Evolutionary conservation across 2,113 vertebrate genomes (phyloP).

Genomic region (Ceuthmochares aereus): DNA sequence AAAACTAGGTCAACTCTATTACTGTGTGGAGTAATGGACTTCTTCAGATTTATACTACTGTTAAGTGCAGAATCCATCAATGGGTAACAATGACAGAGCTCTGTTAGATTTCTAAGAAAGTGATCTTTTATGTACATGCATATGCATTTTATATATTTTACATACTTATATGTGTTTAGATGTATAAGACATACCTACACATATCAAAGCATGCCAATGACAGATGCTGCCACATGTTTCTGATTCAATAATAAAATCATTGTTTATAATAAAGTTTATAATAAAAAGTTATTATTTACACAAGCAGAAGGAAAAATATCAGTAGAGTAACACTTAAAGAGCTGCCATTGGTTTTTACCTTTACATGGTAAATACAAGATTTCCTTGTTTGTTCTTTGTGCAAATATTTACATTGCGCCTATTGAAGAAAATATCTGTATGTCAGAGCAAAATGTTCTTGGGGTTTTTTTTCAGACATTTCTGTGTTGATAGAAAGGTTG

Average conservation of each 20-base stretch:
- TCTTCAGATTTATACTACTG: background rate
- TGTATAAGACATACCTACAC: background rate
- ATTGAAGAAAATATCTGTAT: background rate
- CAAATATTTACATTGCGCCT: background rate
- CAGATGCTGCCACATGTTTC: background rate
- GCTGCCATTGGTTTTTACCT: background rate
- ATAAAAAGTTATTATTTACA: background rate
- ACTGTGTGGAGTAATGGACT: background rate
- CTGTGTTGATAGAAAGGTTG: background rate
- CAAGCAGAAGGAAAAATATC: background rate
- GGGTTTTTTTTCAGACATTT: background rate
- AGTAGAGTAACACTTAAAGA: background rate
- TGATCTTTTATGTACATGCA: accelerated
- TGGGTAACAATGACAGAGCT: background rate
- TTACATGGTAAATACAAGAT: background rate
- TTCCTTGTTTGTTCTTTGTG: background rate
- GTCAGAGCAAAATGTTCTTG: background rate
- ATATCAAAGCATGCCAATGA: background rate
- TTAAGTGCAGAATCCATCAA: background rate
- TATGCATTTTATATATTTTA: background rate
- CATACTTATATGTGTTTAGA: background rate
- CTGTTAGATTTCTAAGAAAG: background rate
- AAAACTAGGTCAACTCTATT: slow-evolving; percentile 1
- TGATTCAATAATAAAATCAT: background rate
- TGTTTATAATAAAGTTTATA: background rate